phyloP scores from a whole-genome alignment of 2,888 invertebrate species.

The Leptarthrus brevirostris region DNA sequence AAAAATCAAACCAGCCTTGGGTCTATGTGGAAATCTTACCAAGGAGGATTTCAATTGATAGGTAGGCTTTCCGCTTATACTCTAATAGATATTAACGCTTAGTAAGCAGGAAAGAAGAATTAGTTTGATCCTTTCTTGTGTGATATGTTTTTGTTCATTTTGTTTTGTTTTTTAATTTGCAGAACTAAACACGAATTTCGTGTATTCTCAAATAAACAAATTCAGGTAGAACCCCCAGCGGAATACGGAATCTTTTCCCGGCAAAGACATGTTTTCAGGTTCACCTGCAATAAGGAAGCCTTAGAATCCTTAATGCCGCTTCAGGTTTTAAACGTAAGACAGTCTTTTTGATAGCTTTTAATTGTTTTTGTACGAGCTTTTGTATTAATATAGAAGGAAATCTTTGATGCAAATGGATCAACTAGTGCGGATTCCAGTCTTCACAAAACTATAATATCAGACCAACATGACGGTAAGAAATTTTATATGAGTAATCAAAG shows the following conservation, averaged over 20 bases:
- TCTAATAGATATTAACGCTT: too few species aligned
- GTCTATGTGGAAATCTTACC: conserved; percentile 7
- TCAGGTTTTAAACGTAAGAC: neutral
- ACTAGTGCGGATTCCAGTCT: too few species aligned
- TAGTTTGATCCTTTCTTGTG: too few species aligned
- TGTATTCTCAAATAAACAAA: neutral
- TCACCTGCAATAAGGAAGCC: neutral
- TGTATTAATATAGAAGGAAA: neutral
- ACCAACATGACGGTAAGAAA: too few species aligned
- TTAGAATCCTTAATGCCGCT: neutral
- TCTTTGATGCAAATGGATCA: too few species aligned
- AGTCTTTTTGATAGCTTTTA: neutral
- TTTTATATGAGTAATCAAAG: too few species aligned
- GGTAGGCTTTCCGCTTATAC: too few species aligned
- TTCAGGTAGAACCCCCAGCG: neutral
- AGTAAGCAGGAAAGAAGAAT: too few species aligned
- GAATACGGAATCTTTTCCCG: neutral
- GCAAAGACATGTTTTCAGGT: neutral
- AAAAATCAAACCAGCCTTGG: neutral
- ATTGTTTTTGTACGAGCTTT: neutral
- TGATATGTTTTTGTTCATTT: too few species aligned
- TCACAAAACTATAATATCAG: too few species aligned
- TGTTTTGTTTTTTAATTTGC: too few species aligned
- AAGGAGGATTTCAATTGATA: neutral
- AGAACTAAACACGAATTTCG: neutral